Base-by-base conservation (phyloP, 2,888 invertebrate species). In the Ophion ellenae region DNA sequence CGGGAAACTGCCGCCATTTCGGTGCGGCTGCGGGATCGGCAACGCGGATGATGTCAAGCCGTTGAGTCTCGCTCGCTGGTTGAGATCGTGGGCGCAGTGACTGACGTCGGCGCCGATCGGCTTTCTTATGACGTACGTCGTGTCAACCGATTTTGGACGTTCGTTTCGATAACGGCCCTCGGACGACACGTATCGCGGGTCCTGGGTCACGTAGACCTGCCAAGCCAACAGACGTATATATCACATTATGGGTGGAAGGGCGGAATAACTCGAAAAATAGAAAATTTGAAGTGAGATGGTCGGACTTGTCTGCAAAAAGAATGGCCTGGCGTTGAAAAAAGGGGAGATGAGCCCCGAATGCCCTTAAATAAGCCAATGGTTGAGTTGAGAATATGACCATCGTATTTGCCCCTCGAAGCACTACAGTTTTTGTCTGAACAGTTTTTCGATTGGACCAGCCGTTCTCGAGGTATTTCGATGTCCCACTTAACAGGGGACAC, bases 111-210 rank as follows among this genome's bases (percentile, higher is more conserved):
- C 47, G 69, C 73, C 84, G 36, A 90, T 89, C 2, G 95, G 95
- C 63, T 92, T 93, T 47, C 95, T 94, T 87, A 95, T 95, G 64
- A 95, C 92, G 92, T 96, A 96, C 2, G 96, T 96, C 1, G 96
- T 96, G 89, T 96, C 96, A 28, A 96, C 93, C 7, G 95, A 93
- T 86, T 94, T 94, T 57, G 94, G 94, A 45, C 94, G 93, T 45
- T 94, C 93, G 81, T 93, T 92, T 57, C 94, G 92, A 88, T 94
- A 94, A 61, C 94, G 94, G 64, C 95, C 95, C 89, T 95, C 95
- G 0, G 94, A 93, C 2, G 95, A 94, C 11, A 94, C 95, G 87
- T 94, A 95, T 74, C 95, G 94, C 5, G 95, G 95, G 89, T 96
- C 96, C 4, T 95, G 94, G 66, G 95, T 95, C 20, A 95, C 91